phyloP scores from a whole-genome alignment of 1,140 invertebrate species.

The Saccostrea glomerata region DNA sequence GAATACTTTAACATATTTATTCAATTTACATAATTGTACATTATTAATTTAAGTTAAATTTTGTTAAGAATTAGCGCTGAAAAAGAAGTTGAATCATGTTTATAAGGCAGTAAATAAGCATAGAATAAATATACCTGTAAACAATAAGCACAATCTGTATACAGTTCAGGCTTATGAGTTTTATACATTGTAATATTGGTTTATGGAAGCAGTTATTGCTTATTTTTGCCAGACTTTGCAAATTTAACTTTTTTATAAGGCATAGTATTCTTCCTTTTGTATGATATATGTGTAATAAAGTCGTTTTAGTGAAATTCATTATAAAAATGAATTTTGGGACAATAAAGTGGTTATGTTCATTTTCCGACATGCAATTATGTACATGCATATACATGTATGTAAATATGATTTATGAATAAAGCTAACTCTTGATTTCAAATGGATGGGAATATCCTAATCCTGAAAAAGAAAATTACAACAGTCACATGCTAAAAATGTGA shows the following conservation, averaged over 20 bases:
- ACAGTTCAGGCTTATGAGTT: background rate
- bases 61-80: too few species aligned
- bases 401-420: background rate
- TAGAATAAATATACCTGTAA: background rate
- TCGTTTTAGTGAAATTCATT: background rate
- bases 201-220: background rate
- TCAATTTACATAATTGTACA: background rate
- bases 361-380: background rate
- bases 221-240: background rate
- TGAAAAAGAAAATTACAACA: slow-evolving; percentile 7
- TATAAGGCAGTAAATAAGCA: background rate
- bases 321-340: background rate
- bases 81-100: too few species aligned
- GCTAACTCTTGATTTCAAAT: slow-evolving; percentile 34
- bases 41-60: background rate
- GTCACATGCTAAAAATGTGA: background rate
- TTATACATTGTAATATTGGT: background rate
- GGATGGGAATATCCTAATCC: slow-evolving; percentile 10
- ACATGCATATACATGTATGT: background rate
- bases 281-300: background rate
- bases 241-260: background rate
- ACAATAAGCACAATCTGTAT: background rate
- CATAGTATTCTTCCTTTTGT: background rate
- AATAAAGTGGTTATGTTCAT: background rate
- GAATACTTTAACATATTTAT: background rate